Conservation (phyloP, 2,113 vertebrate species). For the Gopherus flavomarginatus region DNA sequence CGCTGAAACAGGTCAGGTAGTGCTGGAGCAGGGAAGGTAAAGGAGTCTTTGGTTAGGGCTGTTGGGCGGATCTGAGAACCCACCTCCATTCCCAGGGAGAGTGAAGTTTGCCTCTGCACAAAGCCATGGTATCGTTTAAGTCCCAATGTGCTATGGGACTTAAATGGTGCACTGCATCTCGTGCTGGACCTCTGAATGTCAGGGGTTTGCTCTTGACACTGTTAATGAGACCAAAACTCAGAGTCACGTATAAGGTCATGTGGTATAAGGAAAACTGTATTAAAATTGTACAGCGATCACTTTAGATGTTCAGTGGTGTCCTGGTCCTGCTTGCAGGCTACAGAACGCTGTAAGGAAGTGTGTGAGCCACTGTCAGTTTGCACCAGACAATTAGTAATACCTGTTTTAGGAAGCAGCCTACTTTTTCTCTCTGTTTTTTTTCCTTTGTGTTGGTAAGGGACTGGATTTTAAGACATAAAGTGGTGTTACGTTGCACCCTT, state of each 20-base stretch:
- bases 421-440: not conserved
- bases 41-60: not conserved
- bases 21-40: conserved; percentile 77
- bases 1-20: conserved; percentile 97
- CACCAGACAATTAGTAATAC: not conserved
- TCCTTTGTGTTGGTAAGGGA: not conserved
- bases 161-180: not conserved
- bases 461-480: not conserved
- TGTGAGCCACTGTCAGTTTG: not conserved
- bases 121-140: not conserved
- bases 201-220: not conserved
- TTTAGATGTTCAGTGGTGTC: not conserved
- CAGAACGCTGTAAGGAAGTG: not conserved
- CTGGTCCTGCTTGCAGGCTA: not conserved
- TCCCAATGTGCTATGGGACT: not conserved
- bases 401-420: not conserved
- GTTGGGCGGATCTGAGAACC: not conserved
- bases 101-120: not conserved
- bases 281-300: not conserved
- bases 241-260: not conserved
- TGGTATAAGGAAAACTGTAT: not conserved
- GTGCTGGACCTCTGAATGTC: not conserved
- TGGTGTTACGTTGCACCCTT: not conserved
- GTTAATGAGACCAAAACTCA: not conserved
- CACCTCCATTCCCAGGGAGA: not conserved